Conservation (phyloP, 1,140 invertebrate genomes). For the Pseudomyrmex sp. region DNA sequence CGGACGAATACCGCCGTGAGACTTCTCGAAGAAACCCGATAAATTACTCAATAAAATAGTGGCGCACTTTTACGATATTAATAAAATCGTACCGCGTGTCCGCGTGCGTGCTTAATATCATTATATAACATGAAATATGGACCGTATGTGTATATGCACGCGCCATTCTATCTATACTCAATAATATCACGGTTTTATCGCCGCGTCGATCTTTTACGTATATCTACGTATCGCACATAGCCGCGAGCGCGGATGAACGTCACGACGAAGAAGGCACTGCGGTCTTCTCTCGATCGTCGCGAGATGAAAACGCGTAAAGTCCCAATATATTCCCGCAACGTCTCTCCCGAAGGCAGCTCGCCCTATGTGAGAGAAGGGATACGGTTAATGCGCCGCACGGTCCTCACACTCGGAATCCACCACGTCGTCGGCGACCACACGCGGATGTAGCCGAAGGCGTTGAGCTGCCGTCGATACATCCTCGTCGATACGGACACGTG, state of each 20-base stretch:
- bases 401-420: constrained; percentile 23
- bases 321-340: constrained; percentile 40
- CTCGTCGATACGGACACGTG: constrained; percentile 82
- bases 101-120: not conserved
- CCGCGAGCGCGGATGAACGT: constrained; percentile 12
- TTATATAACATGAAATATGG: too few species aligned
- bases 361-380: constrained; percentile 25
- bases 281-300: constrained; percentile 39
- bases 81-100: not conserved
- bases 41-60: constrained; percentile 24
- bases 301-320: constrained; percentile 48
- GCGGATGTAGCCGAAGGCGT: constrained; percentile 75
- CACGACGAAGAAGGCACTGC: constrained; percentile 19
- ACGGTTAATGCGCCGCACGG: constrained; percentile 50
- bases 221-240: constrained; percentile 37
- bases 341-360: constrained; percentile 39
- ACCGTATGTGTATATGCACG: too few species aligned
- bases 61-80: not conserved
- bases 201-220: constrained; percentile 27
- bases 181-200: constrained; percentile 43
- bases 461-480: constrained; percentile 73
- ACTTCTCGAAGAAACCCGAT: constrained; percentile 13
- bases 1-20: not conserved
- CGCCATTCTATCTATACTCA: constrained; percentile 33
- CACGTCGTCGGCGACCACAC: constrained; percentile 74